Conservation (phyloP, 1,140 invertebrate genomes). For the Eubasilissa regina region DNA sequence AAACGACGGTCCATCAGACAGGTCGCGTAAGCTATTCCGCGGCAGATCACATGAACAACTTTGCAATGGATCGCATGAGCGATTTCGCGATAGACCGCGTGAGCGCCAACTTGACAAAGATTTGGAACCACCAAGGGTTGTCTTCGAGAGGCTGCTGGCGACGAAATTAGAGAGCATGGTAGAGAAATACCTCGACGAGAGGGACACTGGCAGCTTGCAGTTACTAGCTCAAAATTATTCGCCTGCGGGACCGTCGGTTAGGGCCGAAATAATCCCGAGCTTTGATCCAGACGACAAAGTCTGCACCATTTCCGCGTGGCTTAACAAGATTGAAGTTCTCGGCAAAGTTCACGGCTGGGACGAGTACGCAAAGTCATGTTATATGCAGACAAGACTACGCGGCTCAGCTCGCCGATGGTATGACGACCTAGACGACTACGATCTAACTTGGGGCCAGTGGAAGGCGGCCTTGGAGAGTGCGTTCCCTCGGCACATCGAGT, state of each 20-base stretch:
- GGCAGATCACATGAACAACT: neutral
- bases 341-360: neutral
- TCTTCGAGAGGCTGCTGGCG: neutral
- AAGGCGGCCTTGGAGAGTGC: neutral
- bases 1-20: neutral
- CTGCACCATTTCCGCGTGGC: neutral
- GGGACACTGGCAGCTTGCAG: neutral
- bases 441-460: neutral
- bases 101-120: neutral
- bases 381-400: conserved; percentile 1
- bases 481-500: neutral
- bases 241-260: neutral
- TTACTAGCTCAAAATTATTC: neutral
- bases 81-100: neutral
- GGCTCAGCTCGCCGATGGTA: conserved; percentile 10
- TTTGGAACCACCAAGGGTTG: neutral
- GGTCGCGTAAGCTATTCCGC: neutral
- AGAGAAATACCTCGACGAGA: neutral
- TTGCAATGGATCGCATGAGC: neutral
- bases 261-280: neutral
- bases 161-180: conserved; percentile 5
- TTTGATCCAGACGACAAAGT: conserved; percentile 27
- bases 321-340: neutral
- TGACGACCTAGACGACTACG: neutral
- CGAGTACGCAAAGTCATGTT: neutral